These are phyloP conservation scores for Drosophila merina DNA, from an alignment of 2,888 invertebrate species.

Conservation along the genomic window DNA sequence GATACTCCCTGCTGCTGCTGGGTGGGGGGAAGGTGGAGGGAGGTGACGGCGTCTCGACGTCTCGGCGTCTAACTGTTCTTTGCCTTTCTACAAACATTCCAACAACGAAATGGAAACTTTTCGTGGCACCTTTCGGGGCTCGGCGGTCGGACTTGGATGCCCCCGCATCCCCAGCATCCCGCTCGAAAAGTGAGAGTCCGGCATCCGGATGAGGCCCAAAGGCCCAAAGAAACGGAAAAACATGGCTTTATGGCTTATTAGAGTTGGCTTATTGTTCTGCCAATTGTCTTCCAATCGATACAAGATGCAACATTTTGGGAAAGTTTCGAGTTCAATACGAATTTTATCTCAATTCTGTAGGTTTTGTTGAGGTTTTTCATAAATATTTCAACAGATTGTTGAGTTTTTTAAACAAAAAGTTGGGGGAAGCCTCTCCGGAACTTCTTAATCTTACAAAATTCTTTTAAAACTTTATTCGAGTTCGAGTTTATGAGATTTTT, in stretches of 20 bases:
- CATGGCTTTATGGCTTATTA: conserved; percentile 1
- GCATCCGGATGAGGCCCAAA: not conserved
- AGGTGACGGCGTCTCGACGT: conserved; percentile 17
- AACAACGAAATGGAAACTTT: conserved; percentile 71
- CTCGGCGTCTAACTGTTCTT: conserved; percentile 58
- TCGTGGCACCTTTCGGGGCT: conserved; percentile 25
- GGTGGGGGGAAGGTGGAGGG: too few relatives aligned
- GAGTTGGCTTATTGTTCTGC: conserved; percentile 1
- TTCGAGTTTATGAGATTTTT: too few relatives aligned
- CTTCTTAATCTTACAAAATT: too few relatives aligned
- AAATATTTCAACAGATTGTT: not conserved
- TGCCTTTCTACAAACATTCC: conserved; percentile 54
- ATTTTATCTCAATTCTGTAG: not conserved
- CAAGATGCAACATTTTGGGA: not conserved
- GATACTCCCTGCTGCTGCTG: not conserved
- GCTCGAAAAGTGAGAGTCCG: conserved; percentile 26
- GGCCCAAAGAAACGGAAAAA: not conserved
- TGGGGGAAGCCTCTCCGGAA: too few relatives aligned
- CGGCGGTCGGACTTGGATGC: not conserved
- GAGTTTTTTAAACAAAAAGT: too few relatives aligned
- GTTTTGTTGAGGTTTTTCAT: too few relatives aligned
- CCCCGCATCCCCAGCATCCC: not conserved
- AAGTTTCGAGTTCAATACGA: not conserved
- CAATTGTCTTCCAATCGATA: not conserved
- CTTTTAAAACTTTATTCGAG: too few relatives aligned